Evolutionary conservation across 2,888 invertebrate genomes (phyloP).

Genomic region (Dynastes tityus): DNA sequence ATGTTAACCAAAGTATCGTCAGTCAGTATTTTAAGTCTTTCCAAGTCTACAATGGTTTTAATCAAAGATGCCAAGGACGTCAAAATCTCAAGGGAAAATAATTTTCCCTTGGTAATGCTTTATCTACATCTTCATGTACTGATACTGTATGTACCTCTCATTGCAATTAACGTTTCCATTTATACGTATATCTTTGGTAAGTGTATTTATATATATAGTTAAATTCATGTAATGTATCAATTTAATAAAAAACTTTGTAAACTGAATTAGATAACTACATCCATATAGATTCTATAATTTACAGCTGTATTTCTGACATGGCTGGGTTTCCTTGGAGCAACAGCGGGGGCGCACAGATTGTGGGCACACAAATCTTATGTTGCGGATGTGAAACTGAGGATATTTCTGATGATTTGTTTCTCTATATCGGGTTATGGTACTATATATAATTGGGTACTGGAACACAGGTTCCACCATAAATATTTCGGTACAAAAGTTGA

Average conservation of each 20-base stretch:
- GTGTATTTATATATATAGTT: constrained; percentile 61
- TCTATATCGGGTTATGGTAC: constrained; percentile 91
- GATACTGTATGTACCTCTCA: constrained; percentile 78
- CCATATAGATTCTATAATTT: constrained; percentile 15
- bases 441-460: constrained; percentile 88
- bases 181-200: constrained; percentile 79
- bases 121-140: constrained; percentile 83
- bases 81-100: constrained; percentile 74
- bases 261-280: no score
- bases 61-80: neutral
- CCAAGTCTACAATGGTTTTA: constrained; percentile 2
- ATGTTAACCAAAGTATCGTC: neutral
- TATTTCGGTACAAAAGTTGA: constrained; percentile 85
- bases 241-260: no score
- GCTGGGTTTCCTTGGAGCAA: constrained; percentile 84
- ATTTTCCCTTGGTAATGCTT: constrained; percentile 83
- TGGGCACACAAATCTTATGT: constrained; percentile 93
- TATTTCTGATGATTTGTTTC: constrained; percentile 87
- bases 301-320: constrained; percentile 78
- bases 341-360: constrained; percentile 92
- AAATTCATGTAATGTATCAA: no score
- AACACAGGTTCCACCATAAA: constrained; percentile 88
- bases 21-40: neutral
- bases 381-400: constrained; percentile 80
- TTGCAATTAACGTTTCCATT: constrained; percentile 74